These are phyloP conservation scores for Euglossa dilemma DNA, from an alignment of 1,140 invertebrate genomes.

Conservation along the genomic window DNA sequence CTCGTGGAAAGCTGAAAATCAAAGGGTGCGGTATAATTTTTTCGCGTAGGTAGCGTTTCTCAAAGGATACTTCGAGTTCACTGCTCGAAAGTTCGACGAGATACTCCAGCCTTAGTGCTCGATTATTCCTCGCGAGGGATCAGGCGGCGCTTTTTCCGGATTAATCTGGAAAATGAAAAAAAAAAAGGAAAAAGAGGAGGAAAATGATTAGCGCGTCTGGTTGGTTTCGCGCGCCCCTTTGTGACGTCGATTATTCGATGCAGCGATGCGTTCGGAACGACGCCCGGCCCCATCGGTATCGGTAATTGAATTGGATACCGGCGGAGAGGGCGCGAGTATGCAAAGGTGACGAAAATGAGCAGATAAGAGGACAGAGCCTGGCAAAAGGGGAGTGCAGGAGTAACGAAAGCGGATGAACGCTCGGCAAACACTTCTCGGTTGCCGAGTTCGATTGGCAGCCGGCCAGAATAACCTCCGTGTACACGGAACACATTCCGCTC, in stretches of 20 bases:
- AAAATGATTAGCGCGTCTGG: not conserved
- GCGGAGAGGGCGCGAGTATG: not conserved
- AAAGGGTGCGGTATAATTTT: too few species aligned
- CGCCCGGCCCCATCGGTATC: too few species aligned
- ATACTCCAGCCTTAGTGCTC: too few species aligned
- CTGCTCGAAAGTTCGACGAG: too few species aligned
- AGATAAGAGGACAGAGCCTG: conserved; percentile 8
- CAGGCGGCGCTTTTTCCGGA: too few species aligned
- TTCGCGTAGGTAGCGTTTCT: too few species aligned
- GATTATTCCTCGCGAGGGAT: too few species aligned
- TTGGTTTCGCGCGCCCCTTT: not conserved
- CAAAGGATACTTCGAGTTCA: too few species aligned
- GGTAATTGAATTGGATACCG: not conserved
- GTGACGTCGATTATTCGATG: not conserved
- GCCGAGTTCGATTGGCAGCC: conserved; percentile 30
- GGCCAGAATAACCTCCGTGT: conserved; percentile 35
- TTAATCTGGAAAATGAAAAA: too few species aligned
- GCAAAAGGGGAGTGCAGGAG: not conserved
- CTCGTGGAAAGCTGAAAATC: too few species aligned
- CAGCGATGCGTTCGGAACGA: not conserved
- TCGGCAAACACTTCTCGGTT: conserved; percentile 45
- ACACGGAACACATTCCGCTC: conserved; percentile 27
- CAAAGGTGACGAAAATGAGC: conserved; percentile 14
- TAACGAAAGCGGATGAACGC: conserved; percentile 35
- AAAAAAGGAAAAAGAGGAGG: too few species aligned